Evolutionary conservation across 2,113 vertebrate species (phyloP), one percentile per base, ranked within the genome.

Genomic region (Monarcha castaneiventris): DNA sequence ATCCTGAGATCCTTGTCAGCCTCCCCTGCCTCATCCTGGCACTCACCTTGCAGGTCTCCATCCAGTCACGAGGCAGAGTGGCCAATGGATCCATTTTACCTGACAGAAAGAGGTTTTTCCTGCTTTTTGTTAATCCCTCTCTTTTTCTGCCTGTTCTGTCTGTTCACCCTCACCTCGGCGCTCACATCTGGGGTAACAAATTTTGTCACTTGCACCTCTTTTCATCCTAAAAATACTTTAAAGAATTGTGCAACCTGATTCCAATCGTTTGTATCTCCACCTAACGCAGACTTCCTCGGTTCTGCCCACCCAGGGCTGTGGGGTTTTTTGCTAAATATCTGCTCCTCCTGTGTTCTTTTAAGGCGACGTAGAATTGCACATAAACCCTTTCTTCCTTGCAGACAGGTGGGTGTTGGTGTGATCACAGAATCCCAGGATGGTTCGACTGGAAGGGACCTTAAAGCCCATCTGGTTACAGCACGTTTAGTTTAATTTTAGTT

Each of bases 41-140:
- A 0, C 26, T 64, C 73, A 13, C 66, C 66, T 30, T 35, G n/a
- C 68, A 49, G 23, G 2, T 48, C 64, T n/a, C 26, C 74, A 13
- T 16, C 69, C 89, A 9, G 15, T 6, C 77, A 9, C 32, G 7
- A 17, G 63, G 27, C 30, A 16, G 0, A 0, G 18, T 9, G 19
- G 5, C 33, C 67, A 30, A 0, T 5, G 1, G 2, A 6, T 11
- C 49, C 8, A 0, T 12, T 49, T 29, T 3, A 9, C 5, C 43
- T 6, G 11, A 5, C 6, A 23, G 1, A 23, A 74, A 10, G 2
- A 9, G 2, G 0, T 1, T 54, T 90, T 48, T 12, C 56, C 59
- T 87, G 58, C n/a, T 54, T 23, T 29, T 22, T 71, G 2, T 5
- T 32, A 10, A 30, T 41, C 15, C 66, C 15, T 79, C 30, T 16